Percentiles rank a stretch among this genome's conserved stretches.
Evolutionary conservation across 2,888 invertebrate genomes (phyloP).

Genomic region (Sphinx pinastri): DNA sequence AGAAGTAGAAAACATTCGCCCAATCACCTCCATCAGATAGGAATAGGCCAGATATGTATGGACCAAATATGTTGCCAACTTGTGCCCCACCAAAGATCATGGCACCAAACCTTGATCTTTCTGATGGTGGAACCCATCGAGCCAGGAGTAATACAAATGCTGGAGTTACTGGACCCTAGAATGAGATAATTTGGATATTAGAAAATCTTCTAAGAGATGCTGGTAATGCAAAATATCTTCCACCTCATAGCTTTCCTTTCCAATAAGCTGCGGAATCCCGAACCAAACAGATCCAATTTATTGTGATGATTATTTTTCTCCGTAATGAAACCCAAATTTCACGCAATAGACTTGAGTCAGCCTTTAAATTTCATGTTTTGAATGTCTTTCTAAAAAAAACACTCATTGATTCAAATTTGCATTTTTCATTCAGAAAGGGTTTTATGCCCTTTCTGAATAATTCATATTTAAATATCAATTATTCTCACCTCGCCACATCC

Average conservation of each 20-base stretch:
- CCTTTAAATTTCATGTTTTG: too few species aligned
- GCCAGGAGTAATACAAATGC: slow-evolving; percentile 85
- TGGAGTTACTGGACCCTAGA: slow-evolving; percentile 84
- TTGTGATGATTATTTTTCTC: too few species aligned
- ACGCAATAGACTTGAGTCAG: too few species aligned
- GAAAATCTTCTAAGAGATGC: background rate
- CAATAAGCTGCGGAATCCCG: too few species aligned
- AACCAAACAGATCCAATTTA: too few species aligned
- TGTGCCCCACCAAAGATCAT: slow-evolving; percentile 85
- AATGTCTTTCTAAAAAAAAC: too few species aligned
- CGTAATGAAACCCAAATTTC: too few species aligned
- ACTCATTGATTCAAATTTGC: too few species aligned
- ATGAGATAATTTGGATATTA: slow-evolving; percentile 28
- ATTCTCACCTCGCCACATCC: slow-evolving; percentile 86
- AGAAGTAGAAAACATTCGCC: slow-evolving; percentile 84
- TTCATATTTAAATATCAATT: background rate
- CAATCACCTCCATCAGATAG: slow-evolving; percentile 77
- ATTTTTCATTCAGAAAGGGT: too few species aligned
- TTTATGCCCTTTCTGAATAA: too few species aligned
- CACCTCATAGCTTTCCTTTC: too few species aligned
- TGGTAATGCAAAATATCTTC: too few species aligned
- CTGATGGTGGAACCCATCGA: slow-evolving; percentile 84
- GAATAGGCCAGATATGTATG: slow-evolving; percentile 75
- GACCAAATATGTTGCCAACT: slow-evolving; percentile 81
- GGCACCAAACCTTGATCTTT: slow-evolving; percentile 83